Evolutionary conservation across 1,140 invertebrate genomes (phyloP), one percentile per base, ranked within the genome.

Genomic region (Rhyacophila brunnea): DNA sequence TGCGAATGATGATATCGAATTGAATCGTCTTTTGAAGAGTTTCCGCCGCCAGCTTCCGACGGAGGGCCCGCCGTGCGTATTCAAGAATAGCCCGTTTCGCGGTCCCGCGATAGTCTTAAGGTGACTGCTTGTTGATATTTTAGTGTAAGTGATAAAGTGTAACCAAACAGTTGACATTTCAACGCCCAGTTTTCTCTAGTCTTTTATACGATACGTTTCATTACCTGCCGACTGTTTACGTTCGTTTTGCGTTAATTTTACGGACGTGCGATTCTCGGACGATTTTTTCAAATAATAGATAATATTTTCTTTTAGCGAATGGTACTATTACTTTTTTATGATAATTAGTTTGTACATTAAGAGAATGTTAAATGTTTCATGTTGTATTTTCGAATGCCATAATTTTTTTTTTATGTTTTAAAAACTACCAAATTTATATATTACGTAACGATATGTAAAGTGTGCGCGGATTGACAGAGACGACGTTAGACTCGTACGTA

Each of bases 111-210:
- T 28, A 28, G 9, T 28, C 23, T 28, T 28, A 28, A 28, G 23
- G 43, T 49, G 55, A 53, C 49, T 44, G 42, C 49, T 59, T 59
- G 50, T 59, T 59, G 50, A 59, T 59, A 59, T 52, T 59, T 53
- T 52, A 52, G 57, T 47, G 18, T 47, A 52, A 59, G 57, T 50
- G 34, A 49, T 1, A 40, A 53, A 59, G 49, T 59, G 57, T 59
- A 59, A 59, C 57, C 57, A 53, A 59, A 59, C 57, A 59, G 57
- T 59, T 59, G 49, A 59, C 49, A 53, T 44, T 35, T 45, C 57
- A 59, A 59, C 50, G 36, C 57, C 62, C 62, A 64, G 52, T 64
- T 63, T 60, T 59, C 49, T 64, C 62, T 64, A 64, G 62, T 64
- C 62, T 57, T 60, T 57, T 64, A 62, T 52, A 54, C 49, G 52